These are phyloP conservation scores for Patella depressa DNA, from an alignment of 2,888 invertebrate species.

Conservation along the genomic window DNA sequence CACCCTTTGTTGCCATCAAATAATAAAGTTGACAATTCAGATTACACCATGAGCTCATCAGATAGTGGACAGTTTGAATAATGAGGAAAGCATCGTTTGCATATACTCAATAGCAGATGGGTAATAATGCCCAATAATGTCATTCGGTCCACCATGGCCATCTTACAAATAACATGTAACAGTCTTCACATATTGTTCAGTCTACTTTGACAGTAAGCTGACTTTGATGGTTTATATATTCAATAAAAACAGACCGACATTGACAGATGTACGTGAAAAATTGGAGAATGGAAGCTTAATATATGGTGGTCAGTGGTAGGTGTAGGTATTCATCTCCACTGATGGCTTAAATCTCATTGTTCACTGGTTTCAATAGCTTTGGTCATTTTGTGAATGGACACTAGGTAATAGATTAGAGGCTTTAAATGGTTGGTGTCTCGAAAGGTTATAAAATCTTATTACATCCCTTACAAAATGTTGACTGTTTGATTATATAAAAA, in stretches of 20 bases:
- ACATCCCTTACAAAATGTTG: not conserved
- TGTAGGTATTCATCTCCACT: too few relatives aligned
- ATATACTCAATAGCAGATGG: not conserved
- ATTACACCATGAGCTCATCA: constrained; percentile 4
- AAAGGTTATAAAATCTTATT: too few relatives aligned
- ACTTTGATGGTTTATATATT: not conserved
- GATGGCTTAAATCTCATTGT: not conserved
- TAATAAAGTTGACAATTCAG: not conserved
- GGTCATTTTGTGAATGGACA: not conserved
- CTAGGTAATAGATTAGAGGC: constrained; percentile 2
- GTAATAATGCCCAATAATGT: not conserved
- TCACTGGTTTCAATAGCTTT: constrained; percentile 1
- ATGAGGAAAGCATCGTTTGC: not conserved
- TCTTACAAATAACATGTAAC: too few relatives aligned
- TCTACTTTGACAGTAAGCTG: constrained; percentile 4
- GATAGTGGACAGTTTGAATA: not conserved
- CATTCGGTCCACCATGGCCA: not conserved
- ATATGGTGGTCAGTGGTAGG: not conserved
- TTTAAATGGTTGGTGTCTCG: too few relatives aligned
- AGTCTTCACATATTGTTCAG: too few relatives aligned
- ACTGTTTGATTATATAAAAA: constrained; percentile 4
- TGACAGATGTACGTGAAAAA: not conserved
- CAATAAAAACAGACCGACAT: not conserved
- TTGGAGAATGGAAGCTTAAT: not conserved
- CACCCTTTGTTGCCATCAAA: constrained; percentile 8